Conservation (phyloP, 2,113 vertebrate species). For the Pluvialis apricaria region DNA sequence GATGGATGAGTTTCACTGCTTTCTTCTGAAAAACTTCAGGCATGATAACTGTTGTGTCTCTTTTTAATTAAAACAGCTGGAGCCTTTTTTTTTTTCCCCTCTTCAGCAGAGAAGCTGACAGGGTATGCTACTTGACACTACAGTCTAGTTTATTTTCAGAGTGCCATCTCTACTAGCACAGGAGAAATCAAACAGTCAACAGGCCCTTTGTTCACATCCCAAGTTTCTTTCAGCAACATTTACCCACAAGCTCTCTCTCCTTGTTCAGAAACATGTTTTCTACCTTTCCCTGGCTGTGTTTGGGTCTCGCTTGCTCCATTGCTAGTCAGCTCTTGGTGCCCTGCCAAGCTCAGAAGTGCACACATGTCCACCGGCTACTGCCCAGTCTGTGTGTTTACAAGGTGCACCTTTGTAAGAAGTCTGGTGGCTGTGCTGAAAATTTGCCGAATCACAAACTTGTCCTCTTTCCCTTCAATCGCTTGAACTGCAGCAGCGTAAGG, state of each 20-base stretch:
- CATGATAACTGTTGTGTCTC: neutral
- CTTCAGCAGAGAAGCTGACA: neutral
- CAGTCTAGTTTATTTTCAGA: neutral
- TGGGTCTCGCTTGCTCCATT: neutral
- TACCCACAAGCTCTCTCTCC: neutral
- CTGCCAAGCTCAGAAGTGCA: neutral
- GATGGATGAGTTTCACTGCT: neutral
- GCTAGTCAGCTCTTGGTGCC: neutral
- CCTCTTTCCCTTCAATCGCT: neutral
- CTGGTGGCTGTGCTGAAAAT: neutral
- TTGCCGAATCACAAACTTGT: neutral
- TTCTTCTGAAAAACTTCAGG: neutral
- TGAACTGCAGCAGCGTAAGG: neutral
- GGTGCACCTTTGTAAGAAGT: neutral
- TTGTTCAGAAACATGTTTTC: neutral
- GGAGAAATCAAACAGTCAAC: neutral
- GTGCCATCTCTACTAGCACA: neutral
- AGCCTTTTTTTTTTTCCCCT: neutral
- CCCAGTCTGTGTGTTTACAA: neutral
- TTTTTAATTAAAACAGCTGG: neutral
- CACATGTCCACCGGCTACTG: neutral
- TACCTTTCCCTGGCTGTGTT: neutral
- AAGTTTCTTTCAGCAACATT: neutral
- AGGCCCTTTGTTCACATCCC: neutral
- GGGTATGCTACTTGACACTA: neutral